Conservation (phyloP, 2,888 invertebrate genomes). For the Drosophila rellima region DNA sequence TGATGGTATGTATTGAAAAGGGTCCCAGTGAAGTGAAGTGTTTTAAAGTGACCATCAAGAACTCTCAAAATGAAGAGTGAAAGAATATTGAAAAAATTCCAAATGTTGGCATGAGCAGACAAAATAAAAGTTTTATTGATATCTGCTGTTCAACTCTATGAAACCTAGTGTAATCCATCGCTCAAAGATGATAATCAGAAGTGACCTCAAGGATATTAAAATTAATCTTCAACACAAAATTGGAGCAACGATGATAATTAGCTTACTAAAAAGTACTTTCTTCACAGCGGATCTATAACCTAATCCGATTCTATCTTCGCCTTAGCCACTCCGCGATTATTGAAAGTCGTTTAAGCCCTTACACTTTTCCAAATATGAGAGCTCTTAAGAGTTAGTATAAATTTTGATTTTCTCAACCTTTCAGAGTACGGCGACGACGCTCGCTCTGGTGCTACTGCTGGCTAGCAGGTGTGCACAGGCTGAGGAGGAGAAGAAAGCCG, state of each 20-base stretch:
- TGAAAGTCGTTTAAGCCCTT: too few relatives aligned
- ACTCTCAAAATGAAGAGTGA: conserved; percentile 1
- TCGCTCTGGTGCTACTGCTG: conserved; percentile 88
- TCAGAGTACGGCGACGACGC: conserved; percentile 85
- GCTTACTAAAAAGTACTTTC: too few relatives aligned
- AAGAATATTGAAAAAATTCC: too few relatives aligned
- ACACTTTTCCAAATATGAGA: background rate
- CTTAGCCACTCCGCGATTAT: too few relatives aligned
- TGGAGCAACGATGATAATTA: too few relatives aligned
- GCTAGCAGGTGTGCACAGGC: conserved; percentile 85
- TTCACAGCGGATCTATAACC: too few relatives aligned
- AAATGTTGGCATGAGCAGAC: too few relatives aligned
- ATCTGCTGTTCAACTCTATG: too few relatives aligned
- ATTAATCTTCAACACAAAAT: background rate
- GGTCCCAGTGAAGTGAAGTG: conserved; percentile 35
- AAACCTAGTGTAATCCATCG: background rate
- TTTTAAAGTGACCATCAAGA: conserved; percentile 1
- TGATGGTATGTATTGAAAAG: conserved; percentile 82
- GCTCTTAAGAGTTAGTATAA: background rate
- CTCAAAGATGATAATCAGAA: background rate
- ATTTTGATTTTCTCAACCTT: background rate
- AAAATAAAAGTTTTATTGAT: too few relatives aligned
- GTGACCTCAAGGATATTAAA: background rate
- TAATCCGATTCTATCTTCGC: too few relatives aligned
- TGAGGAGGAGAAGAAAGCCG: conserved; percentile 87